Conservation (phyloP, 2,888 invertebrate genomes). For the Caenorhabditis zanzibari region DNA sequence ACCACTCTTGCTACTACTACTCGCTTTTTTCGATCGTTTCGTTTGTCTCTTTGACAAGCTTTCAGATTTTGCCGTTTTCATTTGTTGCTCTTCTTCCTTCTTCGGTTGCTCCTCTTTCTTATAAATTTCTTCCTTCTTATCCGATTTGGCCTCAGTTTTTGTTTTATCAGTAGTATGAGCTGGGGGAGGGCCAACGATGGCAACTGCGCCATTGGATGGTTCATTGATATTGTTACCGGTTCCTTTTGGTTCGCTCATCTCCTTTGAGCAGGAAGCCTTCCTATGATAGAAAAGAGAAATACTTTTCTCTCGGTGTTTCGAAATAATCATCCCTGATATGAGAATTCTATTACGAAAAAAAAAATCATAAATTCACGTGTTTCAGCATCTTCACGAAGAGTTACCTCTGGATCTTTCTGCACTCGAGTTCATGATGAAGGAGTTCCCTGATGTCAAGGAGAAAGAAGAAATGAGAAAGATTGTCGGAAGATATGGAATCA, state of each 20-base stretch:
- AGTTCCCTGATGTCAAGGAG: conserved; percentile 97
- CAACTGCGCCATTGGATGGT: background rate
- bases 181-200: background rate
- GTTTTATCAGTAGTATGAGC: too few relatives aligned
- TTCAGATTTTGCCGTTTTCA: conserved; percentile 23
- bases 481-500: conserved; percentile 97
- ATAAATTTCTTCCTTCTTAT: background rate
- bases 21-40: conserved; percentile 8
- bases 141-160: conserved; percentile 11
- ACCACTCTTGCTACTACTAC: background rate
- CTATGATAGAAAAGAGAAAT: conserved; percentile 24
- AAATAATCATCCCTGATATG: background rate
- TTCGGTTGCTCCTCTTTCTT: conserved; percentile 21
- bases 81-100: conserved; percentile 24
- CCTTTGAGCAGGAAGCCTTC: conserved; percentile 19
- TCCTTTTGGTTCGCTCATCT: conserved; percentile 60
- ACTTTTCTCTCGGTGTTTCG: background rate
- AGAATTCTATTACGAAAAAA: background rate
- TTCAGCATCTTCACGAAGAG: conserved; percentile 93
- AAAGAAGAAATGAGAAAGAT: conserved; percentile 99
- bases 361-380: conserved; percentile 12
- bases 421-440: conserved; percentile 97
- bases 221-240: conserved; percentile 54
- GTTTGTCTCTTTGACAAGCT: conserved; percentile 13
- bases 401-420: conserved; percentile 96